Percentiles rank a stretch among this genome's conserved stretches.
phyloP scores from a whole-genome alignment of 2,888 invertebrate species.

The Entomobrya proxima region DNA sequence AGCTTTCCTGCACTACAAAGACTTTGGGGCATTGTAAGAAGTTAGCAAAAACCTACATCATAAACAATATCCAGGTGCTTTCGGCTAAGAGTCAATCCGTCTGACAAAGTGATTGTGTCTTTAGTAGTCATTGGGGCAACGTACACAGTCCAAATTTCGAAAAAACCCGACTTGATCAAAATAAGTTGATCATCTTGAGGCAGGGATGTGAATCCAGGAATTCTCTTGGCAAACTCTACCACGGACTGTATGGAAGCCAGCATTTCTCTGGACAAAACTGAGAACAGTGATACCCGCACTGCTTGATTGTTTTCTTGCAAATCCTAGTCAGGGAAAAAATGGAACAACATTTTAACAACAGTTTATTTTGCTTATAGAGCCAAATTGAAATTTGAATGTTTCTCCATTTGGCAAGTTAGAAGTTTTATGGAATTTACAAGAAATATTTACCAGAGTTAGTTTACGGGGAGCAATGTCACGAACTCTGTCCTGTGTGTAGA shows the following conservation, averaged over 20 bases:
- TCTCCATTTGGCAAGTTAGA: too few relatives aligned
- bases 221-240: conserved; percentile 96
- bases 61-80: conserved; percentile 91
- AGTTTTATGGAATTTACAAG: not conserved
- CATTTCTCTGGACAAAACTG: conserved; percentile 89
- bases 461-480: conserved; percentile 74
- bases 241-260: conserved; percentile 94
- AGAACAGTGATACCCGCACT: conserved; percentile 90
- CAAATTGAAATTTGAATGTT: not conserved
- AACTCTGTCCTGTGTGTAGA: conserved; percentile 87
- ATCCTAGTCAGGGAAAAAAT: conserved; percentile 56
- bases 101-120: conserved; percentile 88
- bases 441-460: conserved; percentile 70
- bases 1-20: not conserved
- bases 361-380: not conserved
- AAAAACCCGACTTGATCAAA: conserved; percentile 96
- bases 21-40: not conserved
- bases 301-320: conserved; percentile 81
- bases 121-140: conserved; percentile 85
- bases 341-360: not conserved
- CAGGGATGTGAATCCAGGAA: conserved; percentile 92
- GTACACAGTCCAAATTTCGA: conserved; percentile 95
- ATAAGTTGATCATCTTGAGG: conserved; percentile 97
- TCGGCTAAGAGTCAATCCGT: conserved; percentile 89
- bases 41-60: conserved; percentile 84